These are phyloP conservation scores for Hippopotamyrus pictus DNA, from an alignment of 2,797 vertebrate species.

Conservation along the genomic window DNA sequence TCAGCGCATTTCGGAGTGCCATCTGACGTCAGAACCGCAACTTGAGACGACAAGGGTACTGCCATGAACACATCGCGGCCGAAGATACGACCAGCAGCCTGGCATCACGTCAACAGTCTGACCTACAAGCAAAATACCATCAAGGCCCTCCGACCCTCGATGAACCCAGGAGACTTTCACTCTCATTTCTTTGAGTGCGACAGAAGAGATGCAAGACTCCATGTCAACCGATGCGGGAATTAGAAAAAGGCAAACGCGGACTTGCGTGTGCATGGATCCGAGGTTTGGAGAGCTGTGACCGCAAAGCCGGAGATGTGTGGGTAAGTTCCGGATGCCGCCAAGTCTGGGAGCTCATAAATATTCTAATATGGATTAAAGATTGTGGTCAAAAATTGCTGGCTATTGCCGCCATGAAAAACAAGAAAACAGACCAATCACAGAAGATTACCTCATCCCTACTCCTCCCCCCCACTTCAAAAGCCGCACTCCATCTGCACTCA, in stretches of 20 bases:
- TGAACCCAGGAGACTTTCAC: not conserved
- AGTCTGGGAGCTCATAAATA: slow-evolving; percentile 47
- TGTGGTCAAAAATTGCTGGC: slow-evolving; percentile 35
- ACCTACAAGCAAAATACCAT: slow-evolving; percentile 1
- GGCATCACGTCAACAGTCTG: not conserved
- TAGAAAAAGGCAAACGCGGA: not conserved
- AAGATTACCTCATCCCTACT: not conserved
- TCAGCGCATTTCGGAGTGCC: not conserved
- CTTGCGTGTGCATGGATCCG: slow-evolving; percentile 3
- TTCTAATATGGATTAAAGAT: slow-evolving; percentile 28
- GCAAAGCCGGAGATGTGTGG: slow-evolving; percentile 46
- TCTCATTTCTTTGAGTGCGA: not conserved
- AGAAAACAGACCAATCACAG: not conserved
- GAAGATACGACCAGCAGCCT: not conserved
- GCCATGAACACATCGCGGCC: not conserved
- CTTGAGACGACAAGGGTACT: not conserved
- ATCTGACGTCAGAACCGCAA: slow-evolving; percentile 7
- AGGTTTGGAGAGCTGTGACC: slow-evolving; percentile 32
- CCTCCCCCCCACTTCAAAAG: not conserved
- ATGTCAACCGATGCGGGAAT: too few relatives aligned
- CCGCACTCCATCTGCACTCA: not conserved
- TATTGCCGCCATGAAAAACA: slow-evolving; percentile 17
- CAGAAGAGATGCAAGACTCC: not conserved
- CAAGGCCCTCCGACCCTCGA: not conserved
- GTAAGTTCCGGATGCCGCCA: slow-evolving; percentile 39